phyloP scores from a whole-genome alignment of 1,140 invertebrate genomes.

The Trachymyrmex septentrionalis region DNA sequence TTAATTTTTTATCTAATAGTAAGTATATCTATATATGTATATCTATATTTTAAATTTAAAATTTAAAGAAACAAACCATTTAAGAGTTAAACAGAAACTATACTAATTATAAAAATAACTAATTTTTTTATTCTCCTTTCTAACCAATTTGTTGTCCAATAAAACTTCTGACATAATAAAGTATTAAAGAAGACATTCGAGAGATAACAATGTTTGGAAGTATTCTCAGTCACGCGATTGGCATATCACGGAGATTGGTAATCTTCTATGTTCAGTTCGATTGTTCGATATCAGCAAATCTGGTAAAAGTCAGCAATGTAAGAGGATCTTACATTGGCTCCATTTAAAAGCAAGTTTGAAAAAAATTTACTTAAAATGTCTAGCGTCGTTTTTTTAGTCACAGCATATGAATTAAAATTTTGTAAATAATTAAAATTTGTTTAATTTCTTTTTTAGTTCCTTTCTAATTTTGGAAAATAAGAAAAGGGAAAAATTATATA shows the following conservation, averaged over 20 bases:
- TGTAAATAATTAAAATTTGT: neutral
- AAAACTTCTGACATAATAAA: neutral
- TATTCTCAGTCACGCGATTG: neutral
- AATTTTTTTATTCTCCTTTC: neutral
- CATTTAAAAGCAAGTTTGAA: neutral
- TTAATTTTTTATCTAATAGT: no score
- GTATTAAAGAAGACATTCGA: slow-evolving; percentile 8
- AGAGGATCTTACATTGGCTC: neutral
- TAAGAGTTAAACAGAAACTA: neutral
- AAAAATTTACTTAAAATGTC: neutral
- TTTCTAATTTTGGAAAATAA: neutral
- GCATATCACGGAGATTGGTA: neutral
- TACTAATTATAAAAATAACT: neutral
- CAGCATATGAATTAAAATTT: neutral
- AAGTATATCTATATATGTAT: neutral
- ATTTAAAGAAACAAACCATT: neutral
- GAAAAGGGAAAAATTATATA: neutral
- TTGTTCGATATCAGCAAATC: slow-evolving; percentile 15
- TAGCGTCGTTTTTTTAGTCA: neutral
- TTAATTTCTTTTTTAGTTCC: neutral
- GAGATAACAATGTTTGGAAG: neutral
- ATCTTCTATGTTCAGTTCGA: slow-evolving; percentile 5
- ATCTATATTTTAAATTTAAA: neutral
- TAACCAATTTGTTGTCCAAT: no score
- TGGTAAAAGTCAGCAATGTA: neutral